Evolutionary conservation across 1,140 invertebrate genomes (phyloP).

Genomic region (Prorops nasuta): DNA sequence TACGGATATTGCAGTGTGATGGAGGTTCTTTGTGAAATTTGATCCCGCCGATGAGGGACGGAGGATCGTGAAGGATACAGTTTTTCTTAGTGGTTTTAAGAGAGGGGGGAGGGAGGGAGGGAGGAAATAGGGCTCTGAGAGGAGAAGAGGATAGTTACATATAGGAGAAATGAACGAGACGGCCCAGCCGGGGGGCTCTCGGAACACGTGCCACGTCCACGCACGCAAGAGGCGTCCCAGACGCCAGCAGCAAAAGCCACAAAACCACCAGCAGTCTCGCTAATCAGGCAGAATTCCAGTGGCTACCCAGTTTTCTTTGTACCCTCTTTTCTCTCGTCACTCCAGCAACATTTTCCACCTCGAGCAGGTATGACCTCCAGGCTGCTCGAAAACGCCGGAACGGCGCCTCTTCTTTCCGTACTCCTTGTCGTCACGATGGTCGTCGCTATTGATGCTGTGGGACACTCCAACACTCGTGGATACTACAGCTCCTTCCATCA

Average conservation of each 20-base stretch:
- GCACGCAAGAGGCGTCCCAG: conserved; percentile 35
- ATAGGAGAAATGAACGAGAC: conserved; percentile 20
- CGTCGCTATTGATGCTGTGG: conserved; percentile 31
- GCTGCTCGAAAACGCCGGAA: no score
- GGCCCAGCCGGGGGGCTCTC: conserved; percentile 30
- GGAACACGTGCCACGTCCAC: conserved; percentile 33
- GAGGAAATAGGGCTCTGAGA: neutral
- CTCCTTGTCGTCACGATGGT: conserved; percentile 25
- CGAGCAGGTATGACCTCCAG: no score
- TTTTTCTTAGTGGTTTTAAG: neutral
- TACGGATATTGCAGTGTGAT: no score
- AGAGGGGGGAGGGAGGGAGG: neutral
- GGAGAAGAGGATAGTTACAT: neutral
- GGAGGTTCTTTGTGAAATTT: no score
- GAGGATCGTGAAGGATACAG: no score
- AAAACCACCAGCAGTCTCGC: no score
- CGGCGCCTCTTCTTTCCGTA: conserved; percentile 25
- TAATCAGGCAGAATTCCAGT: no score
- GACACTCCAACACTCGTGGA: conserved; percentile 26
- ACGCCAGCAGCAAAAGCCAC: no score
- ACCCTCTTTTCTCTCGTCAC: no score
- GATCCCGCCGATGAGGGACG: no score
- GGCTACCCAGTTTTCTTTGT: no score
- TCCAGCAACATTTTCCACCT: no score
- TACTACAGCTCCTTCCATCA: conserved; percentile 12